Evolutionary conservation across 2,113 vertebrate species (phyloP).

Genomic region (Ginglymostoma cirratum): DNA sequence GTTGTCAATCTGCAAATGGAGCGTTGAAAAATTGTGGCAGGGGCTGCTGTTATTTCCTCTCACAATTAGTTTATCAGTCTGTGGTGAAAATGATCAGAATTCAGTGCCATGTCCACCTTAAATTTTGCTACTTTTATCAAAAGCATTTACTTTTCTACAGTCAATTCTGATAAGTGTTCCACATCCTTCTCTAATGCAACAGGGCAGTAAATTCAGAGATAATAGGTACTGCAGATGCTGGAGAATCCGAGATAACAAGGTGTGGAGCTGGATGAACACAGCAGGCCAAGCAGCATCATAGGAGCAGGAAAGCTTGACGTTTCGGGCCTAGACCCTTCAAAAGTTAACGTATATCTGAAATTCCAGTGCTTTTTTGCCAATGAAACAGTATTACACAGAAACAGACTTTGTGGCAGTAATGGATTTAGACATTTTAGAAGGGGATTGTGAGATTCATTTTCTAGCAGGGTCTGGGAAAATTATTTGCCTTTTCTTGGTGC

Average conservation of each 20-base stretch:
- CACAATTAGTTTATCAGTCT: no score
- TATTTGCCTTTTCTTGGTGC: not conserved
- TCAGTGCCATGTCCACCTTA: not conserved
- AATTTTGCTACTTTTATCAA: not conserved
- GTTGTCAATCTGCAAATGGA: not conserved
- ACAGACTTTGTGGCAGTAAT: not conserved
- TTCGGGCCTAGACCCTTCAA: no score
- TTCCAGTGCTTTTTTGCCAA: not conserved
- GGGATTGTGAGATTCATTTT: not conserved
- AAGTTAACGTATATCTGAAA: not conserved
- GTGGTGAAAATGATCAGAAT: not conserved
- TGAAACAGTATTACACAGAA: not conserved
- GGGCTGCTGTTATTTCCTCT: not conserved
- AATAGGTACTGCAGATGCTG: no score
- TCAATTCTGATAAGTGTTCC: not conserved
- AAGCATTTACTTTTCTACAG: not conserved
- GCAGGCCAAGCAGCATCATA: no score
- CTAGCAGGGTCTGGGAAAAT: not conserved
- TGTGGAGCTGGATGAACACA: no score
- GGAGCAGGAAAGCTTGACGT: no score
- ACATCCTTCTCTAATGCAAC: not conserved
- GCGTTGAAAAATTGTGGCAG: not conserved
- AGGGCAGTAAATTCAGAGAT: not conserved
- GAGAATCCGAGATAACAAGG: no score
- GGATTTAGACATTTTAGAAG: not conserved